Evolutionary conservation across 2,888 invertebrate genomes (phyloP).

Genomic region (Stictocephala bisonia): DNA sequence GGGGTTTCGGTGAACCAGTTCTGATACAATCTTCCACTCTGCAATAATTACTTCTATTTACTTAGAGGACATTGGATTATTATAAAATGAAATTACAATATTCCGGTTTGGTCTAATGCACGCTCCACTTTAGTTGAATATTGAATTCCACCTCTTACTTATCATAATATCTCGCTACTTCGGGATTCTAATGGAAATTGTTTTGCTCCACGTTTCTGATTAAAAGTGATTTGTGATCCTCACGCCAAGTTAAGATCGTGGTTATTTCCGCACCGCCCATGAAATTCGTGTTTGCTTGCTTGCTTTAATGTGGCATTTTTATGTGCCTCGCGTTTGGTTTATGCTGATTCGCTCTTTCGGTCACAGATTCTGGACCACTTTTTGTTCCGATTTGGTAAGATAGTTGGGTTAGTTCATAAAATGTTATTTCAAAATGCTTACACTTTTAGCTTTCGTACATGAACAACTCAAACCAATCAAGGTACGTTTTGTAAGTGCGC

Average conservation of each 20-base stretch:
- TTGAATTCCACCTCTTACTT: conserved; percentile 16
- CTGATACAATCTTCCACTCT: conserved; percentile 20
- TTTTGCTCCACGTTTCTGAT: neutral
- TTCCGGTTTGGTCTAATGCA: conserved; percentile 3
- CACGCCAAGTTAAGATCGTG: neutral
- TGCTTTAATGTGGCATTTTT: conserved; percentile 7
- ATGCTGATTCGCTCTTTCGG: neutral
- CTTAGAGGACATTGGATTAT: conserved; percentile 35
- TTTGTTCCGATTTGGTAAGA: neutral
- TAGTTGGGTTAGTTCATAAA: too few species aligned
- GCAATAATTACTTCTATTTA: conserved; percentile 38
- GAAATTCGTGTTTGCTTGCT: neutral
- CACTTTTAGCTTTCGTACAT: too few species aligned
- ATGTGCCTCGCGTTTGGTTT: neutral
- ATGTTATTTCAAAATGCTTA: too few species aligned
- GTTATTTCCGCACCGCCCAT: conserved; percentile 19
- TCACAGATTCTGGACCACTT: neutral
- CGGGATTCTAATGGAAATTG: conserved; percentile 20
- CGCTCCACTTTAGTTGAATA: conserved; percentile 5
- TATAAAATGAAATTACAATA: conserved; percentile 25
- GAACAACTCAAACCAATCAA: too few species aligned
- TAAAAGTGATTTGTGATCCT: conserved; percentile 15
- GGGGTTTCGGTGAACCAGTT: conserved; percentile 2
- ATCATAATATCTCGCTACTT: conserved; percentile 11
- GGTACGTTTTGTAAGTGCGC: too few species aligned